A percentile compares a stretch with the other conserved stretches of the same genome.
Conservation (phyloP, 1,140 invertebrate genomes). For the Caenorhabditis briggsae region DNA sequence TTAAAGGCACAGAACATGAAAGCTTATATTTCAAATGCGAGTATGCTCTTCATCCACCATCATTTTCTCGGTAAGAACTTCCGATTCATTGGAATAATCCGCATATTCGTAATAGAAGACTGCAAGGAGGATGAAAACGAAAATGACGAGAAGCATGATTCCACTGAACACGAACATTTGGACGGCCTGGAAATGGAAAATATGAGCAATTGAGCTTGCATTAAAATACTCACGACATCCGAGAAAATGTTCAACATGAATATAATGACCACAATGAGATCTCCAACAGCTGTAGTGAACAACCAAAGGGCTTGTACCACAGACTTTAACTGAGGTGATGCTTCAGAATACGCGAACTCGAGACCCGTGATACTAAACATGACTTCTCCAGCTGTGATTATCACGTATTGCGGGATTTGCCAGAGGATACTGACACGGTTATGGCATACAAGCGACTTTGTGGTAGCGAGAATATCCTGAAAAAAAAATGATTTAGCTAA, state of each 20-base stretch:
- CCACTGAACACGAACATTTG: constrained; percentile 41
- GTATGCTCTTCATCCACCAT: constrained; percentile 9
- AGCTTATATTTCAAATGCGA: neutral
- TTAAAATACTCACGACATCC: constrained; percentile 80
- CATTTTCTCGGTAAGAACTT: constrained; percentile 13
- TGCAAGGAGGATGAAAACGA: constrained; percentile 59
- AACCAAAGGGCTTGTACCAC: constrained; percentile 90
- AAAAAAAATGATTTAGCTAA: constrained; percentile 64
- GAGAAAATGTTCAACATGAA: constrained; percentile 83
- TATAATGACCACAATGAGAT: constrained; percentile 89
- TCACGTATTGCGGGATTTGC: constrained; percentile 88
- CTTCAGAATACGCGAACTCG: constrained; percentile 88
- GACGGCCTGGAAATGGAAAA: neutral
- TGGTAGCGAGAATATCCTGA: constrained; percentile 55
- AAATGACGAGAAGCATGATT: constrained; percentile 62
- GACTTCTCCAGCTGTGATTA: constrained; percentile 88
- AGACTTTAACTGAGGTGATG: constrained; percentile 79
- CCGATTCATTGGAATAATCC: constrained; percentile 58
- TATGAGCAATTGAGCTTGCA: neutral
- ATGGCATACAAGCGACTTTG: constrained; percentile 71
- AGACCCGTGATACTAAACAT: constrained; percentile 92
- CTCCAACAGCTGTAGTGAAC: constrained; percentile 90
- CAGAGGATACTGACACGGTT: constrained; percentile 85
- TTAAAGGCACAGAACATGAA: constrained; percentile 2
- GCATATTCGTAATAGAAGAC: constrained; percentile 64